A percentile compares a stretch with the other conserved stretches of the same genome.
These are phyloP conservation scores for Eilema sororculum DNA, from an alignment of 2,888 invertebrate species.

Conservation along the genomic window DNA sequence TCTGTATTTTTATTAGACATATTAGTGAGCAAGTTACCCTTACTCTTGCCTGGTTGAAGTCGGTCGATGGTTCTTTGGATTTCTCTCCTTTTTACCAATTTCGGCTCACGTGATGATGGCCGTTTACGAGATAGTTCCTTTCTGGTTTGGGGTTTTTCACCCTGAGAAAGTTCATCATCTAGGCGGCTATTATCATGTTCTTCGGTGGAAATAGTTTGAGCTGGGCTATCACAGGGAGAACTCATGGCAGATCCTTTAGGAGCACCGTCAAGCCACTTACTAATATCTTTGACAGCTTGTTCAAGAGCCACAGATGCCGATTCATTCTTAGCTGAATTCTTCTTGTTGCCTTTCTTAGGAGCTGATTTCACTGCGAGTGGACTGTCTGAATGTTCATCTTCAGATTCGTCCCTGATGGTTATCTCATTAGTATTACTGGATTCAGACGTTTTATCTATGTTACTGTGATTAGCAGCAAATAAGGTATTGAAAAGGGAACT, in stretches of 20 bases:
- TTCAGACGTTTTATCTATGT: slow-evolving; percentile 59
- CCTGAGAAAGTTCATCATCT: slow-evolving; percentile 77
- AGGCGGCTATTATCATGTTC: slow-evolving; percentile 84
- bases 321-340: slow-evolving; percentile 84
- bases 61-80: slow-evolving; percentile 94
- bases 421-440: slow-evolving; percentile 61
- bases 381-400: slow-evolving; percentile 58
- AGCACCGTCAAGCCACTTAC: slow-evolving; percentile 95
- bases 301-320: slow-evolving; percentile 85
- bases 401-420: slow-evolving; percentile 59
- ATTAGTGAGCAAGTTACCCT: slow-evolving; percentile 93
- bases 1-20: slow-evolving; percentile 84
- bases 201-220: slow-evolving; percentile 89
- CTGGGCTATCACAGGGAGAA: slow-evolving; percentile 93
- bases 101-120: slow-evolving; percentile 76
- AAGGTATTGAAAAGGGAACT: slow-evolving; percentile 69
- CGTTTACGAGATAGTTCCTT: slow-evolving; percentile 84
- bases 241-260: slow-evolving; percentile 92
- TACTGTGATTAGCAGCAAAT: slow-evolving; percentile 65
- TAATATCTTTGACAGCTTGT: slow-evolving; percentile 94
- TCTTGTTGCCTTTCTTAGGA: slow-evolving; percentile 74
- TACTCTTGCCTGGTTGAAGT: slow-evolving; percentile 94
- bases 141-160: slow-evolving; percentile 71
- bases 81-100: slow-evolving; percentile 88
- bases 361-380: slow-evolving; percentile 60